Evolutionary conservation across 1,140 invertebrate species (phyloP).

Genomic region (Drosophila pandora): DNA sequence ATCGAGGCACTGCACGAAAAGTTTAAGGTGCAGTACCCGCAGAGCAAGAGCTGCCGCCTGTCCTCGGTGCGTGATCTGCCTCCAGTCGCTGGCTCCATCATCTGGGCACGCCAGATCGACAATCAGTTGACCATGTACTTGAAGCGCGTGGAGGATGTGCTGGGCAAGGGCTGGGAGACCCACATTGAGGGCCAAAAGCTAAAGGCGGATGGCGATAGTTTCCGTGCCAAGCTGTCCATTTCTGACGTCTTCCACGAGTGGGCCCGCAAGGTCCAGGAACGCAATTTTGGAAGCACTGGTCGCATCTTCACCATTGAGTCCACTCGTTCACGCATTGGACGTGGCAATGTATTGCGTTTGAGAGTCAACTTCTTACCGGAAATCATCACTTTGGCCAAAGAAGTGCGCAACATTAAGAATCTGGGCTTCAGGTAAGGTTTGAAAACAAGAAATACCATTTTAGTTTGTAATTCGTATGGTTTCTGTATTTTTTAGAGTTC

Average conservation of each 20-base stretch:
- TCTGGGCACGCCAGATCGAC: constrained; percentile 99
- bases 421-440: constrained; percentile 91
- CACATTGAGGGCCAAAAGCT: constrained; percentile 99
- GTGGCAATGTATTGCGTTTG: constrained; percentile 95
- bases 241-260: constrained; percentile 99
- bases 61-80: constrained; percentile 96
- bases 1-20: constrained; percentile 99
- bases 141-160: constrained; percentile 97
- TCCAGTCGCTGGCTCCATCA: constrained; percentile 98
- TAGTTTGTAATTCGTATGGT: background rate
- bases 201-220: constrained; percentile 98
- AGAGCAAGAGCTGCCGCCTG: constrained; percentile 96
- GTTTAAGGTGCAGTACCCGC: constrained; percentile 98
- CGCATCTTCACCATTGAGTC: constrained; percentile 98
- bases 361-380: constrained; percentile 99
- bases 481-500: constrained; percentile 87
- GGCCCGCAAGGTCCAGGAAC: constrained; percentile 96
- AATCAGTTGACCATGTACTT: constrained; percentile 98
- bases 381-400: constrained; percentile 99
- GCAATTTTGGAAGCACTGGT: constrained; percentile 96
- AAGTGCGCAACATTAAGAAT: constrained; percentile 98
- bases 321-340: constrained; percentile 90
- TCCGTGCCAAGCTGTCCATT: constrained; percentile 97
- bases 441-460: background rate
- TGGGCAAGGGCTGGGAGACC: constrained; percentile 99